A percentile compares a stretch with the other conserved stretches of the same genome.
Evolutionary conservation across 2,888 invertebrate genomes (phyloP).

Genomic region (Monochamus alternatus): DNA sequence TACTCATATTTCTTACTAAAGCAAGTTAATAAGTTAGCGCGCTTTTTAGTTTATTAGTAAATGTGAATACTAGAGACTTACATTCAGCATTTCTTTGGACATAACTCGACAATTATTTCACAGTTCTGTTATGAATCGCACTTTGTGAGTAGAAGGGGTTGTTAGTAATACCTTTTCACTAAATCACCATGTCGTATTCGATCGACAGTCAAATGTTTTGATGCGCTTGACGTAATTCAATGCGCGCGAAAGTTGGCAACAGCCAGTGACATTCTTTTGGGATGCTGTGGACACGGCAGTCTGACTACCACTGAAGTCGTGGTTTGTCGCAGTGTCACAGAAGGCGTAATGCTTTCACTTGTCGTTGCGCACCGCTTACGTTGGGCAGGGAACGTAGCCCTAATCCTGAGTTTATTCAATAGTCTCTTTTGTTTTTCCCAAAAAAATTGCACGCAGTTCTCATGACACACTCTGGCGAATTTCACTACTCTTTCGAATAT

Average conservation of each 20-base stretch:
- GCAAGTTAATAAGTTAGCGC: slow-evolving; percentile 2
- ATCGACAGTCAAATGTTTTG: neutral
- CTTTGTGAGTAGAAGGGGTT: neutral
- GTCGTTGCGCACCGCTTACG: slow-evolving; percentile 62
- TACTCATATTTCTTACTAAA: neutral
- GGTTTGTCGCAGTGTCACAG: slow-evolving; percentile 66
- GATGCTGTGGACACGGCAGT: slow-evolving; percentile 64
- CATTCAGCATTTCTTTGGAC: slow-evolving; percentile 1
- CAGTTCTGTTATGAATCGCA: slow-evolving; percentile 1
- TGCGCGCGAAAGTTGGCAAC: slow-evolving; percentile 50
- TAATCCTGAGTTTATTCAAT: neutral
- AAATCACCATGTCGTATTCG: slow-evolving; percentile 16
- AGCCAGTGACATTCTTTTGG: slow-evolving; percentile 59
- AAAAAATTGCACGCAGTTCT: neutral
- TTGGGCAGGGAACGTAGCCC: slow-evolving; percentile 33
- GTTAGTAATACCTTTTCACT: slow-evolving; percentile 3
- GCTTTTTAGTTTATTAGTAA: slow-evolving; percentile 12
- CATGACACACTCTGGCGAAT: too few species aligned
- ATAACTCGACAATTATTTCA: slow-evolving; percentile 16
- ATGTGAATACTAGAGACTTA: slow-evolving; percentile 12
- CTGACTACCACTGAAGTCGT: slow-evolving; percentile 65
- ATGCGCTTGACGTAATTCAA: slow-evolving; percentile 41
- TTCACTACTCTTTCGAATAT: too few species aligned
- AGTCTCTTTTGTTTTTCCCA: neutral
- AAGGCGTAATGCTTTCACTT: slow-evolving; percentile 65